Evolutionary conservation across 2,113 vertebrate species (phyloP), one percentile per base, ranked within the genome.

Genomic region (Rhinichthys klamathensis): DNA sequence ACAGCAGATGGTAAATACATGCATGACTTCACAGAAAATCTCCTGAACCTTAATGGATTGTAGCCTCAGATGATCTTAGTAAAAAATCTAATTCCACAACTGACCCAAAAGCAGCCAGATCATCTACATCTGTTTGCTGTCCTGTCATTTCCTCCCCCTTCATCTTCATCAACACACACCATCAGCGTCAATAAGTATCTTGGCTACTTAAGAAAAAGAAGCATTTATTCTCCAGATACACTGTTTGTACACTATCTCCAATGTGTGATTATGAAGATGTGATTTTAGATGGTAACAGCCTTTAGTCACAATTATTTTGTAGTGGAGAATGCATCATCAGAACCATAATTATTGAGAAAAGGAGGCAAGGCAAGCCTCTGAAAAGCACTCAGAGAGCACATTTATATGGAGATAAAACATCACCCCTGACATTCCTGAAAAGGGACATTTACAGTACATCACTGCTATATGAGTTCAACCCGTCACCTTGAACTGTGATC

Each of bases 21-120:
- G 85, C 88, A 82, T 87, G 88, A 84, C 67, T 86, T 88, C 82
- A 72, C 73, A 63, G 74, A 83, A 84, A 85, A 86, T 83, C 84
- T 85, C 58, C 85, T 84, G 51, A 86, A 87, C 84, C 79, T 73
- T 87, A 86, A 89, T 87, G 63, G 77, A 87, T 90, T 86, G 84
- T 85, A 73, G 35, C 51, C 54, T 78, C 75, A 60, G 67, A 85
- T 77, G 85, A 75, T 67, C 35, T 65, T 80, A 38, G 78, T n/a
- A 76, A 73, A 78, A 84, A 88, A 83, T 67, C 13, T 63, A 86
- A 82, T 85, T 75, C 56, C 72, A 67, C 44, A 72, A 74, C 80
- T 77, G 85, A 88, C 72, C 86, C 58, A 60, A 76, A 83, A 87
- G 81, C 56, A 32, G 54, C 69, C 49, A 81, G 80, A 85, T 75